Evolutionary conservation across 2,888 invertebrate genomes (phyloP).

Genomic region (Loripinus fragilis): DNA sequence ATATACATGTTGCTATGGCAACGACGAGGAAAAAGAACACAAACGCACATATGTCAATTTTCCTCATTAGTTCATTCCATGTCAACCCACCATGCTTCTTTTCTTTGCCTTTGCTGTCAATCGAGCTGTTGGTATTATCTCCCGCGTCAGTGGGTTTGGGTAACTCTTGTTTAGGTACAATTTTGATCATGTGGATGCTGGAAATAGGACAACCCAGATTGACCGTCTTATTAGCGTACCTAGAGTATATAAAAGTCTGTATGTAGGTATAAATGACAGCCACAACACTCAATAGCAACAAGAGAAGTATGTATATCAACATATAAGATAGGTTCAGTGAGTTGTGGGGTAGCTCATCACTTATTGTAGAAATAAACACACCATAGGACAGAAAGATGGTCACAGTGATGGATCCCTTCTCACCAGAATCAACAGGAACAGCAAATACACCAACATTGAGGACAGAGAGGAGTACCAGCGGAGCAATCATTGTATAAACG

Average conservation of each 20-base stretch:
- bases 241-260: background rate
- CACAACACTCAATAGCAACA: background rate
- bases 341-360: slow-evolving; percentile 53
- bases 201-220: background rate
- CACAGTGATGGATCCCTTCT: slow-evolving; percentile 57
- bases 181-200: background rate
- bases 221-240: background rate
- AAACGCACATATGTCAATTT: background rate
- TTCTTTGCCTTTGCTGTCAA: background rate
- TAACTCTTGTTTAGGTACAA: background rate
- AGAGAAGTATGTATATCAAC: background rate
- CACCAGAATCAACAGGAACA: slow-evolving; percentile 54
- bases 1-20: too few relatives aligned
- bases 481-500: slow-evolving; percentile 49
- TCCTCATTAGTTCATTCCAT: background rate
- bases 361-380: slow-evolving; percentile 53
- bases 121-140: background rate
- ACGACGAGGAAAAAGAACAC: too few relatives aligned
- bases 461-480: slow-evolving; percentile 48
- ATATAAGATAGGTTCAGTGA: slow-evolving; percentile 13
- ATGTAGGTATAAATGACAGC: background rate
- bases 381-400: slow-evolving; percentile 58
- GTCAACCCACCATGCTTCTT: background rate
- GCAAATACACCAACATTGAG: slow-evolving; percentile 52
- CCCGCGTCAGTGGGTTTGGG: background rate